phyloP scores from a whole-genome alignment of 2,888 invertebrate species.

The Ennomos fuscantarius region DNA sequence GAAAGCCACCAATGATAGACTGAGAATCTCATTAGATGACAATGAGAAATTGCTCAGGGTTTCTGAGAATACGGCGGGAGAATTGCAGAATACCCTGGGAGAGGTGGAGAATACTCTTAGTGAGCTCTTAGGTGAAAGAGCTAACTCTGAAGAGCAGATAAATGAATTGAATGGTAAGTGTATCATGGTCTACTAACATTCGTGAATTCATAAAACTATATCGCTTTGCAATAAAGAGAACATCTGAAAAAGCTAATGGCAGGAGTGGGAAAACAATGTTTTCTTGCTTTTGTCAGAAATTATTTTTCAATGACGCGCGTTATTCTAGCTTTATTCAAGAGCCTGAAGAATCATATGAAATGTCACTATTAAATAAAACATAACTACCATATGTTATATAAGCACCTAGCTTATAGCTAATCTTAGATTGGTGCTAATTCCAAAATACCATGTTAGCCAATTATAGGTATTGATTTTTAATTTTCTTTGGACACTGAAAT shows the following conservation, averaged over 20 bases:
- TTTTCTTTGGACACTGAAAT: background rate
- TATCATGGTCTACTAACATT: too few species aligned
- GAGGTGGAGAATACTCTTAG: conserved; percentile 91
- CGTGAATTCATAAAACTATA: too few species aligned
- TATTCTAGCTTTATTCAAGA: too few species aligned
- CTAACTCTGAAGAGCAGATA: conserved; percentile 78
- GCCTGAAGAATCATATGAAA: too few species aligned
- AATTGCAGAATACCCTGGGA: conserved; percentile 90
- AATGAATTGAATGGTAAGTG: conserved; percentile 74
- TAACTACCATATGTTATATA: too few species aligned
- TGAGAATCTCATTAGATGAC: conserved; percentile 87
- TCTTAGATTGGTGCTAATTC: background rate
- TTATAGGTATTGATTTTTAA: conserved; percentile 18
- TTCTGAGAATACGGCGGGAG: conserved; percentile 92
- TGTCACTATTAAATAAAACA: too few species aligned
- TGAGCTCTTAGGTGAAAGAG: conserved; percentile 76
- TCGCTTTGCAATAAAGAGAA: too few species aligned
- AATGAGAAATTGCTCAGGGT: conserved; percentile 84
- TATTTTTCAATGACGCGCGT: too few species aligned
- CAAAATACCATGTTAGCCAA: conserved; percentile 8
- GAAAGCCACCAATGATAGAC: conserved; percentile 86
- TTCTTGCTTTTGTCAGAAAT: too few species aligned
- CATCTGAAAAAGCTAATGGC: too few species aligned
- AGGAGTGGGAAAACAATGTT: too few species aligned
- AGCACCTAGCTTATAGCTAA: background rate